Evolutionary conservation across 1,140 invertebrate species (phyloP).

Genomic region (Nomia melanderi): DNA sequence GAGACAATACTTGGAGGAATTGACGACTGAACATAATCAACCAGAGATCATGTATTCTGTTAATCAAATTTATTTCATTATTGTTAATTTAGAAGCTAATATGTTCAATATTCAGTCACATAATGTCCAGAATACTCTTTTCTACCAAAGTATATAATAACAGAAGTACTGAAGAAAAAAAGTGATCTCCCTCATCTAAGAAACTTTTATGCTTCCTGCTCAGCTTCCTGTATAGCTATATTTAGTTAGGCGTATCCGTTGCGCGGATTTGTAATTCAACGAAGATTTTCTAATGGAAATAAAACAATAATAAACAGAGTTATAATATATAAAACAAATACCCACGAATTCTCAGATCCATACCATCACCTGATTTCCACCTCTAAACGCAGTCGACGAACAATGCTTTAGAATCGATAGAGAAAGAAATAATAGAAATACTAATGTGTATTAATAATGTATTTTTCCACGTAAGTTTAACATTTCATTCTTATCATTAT

Average conservation of each 20-base stretch:
- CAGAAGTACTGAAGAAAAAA: neutral
- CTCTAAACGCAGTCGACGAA: neutral
- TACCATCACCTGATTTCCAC: neutral
- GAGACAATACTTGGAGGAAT: neutral
- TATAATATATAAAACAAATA: conserved; percentile 4
- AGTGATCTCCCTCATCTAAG: neutral
- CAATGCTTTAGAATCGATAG: neutral
- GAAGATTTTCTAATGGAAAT: neutral
- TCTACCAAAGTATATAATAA: conserved; percentile 5
- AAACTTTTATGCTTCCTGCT: neutral
- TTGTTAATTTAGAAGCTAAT: neutral
- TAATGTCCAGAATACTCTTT: conserved; percentile 2
- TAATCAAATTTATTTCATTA: conserved; percentile 19
- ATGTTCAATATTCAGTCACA: conserved; percentile 2
- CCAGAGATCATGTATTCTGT: neutral
- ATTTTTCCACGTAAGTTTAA: conserved; percentile 75
- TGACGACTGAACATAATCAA: neutral
- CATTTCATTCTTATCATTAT: conserved; percentile 77
- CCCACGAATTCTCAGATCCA: no score
- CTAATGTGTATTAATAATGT: conserved; percentile 77
- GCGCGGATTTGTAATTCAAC: neutral
- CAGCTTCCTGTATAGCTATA: neutral
- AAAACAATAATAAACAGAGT: conserved; percentile 18
- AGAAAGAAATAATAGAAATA: conserved; percentile 15
- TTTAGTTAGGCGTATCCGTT: neutral